phyloP scores from a whole-genome alignment of 2,888 invertebrate species.

The Hemistola chrysoprasaria region DNA sequence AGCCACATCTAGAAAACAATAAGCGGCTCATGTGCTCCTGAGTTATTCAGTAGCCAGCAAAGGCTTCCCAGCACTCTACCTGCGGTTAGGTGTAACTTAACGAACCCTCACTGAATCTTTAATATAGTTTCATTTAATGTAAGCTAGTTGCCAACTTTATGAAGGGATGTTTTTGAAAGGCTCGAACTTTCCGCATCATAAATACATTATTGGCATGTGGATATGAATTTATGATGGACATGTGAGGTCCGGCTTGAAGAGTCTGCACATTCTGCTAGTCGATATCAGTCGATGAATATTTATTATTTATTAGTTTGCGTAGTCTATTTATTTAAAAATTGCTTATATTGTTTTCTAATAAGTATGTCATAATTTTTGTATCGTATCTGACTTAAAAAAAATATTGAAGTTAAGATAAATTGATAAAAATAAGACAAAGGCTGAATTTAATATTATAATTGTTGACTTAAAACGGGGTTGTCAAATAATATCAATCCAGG shows the following conservation, averaged over 20 bases:
- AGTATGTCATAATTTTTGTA: no score
- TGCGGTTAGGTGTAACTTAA: conserved; percentile 79
- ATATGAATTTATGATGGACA: conserved; percentile 18
- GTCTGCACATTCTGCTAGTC: no score
- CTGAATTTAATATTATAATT: conserved; percentile 23
- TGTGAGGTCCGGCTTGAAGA: conserved; percentile 4
- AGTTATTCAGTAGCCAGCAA: conserved; percentile 69
- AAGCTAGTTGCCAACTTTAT: conserved; percentile 62
- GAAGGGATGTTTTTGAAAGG: conserved; percentile 58
- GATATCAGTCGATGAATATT: no score
- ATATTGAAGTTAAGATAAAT: not conserved
- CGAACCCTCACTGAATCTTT: conserved; percentile 78
- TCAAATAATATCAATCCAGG: conserved; percentile 29
- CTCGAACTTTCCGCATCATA: conserved; percentile 40
- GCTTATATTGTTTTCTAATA: not conserved
- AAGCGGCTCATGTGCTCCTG: conserved; percentile 43
- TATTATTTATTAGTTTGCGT: no score
- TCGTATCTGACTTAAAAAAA: no score
- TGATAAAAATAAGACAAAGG: conserved; percentile 4
- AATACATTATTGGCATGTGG: conserved; percentile 19
- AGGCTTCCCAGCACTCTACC: conserved; percentile 63
- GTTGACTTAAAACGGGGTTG: conserved; percentile 23
- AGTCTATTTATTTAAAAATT: no score
- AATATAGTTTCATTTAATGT: conserved; percentile 77
- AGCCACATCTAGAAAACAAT: conserved; percentile 16